A percentile compares a stretch with the other conserved stretches of the same genome.
Evolutionary conservation across 2,113 vertebrate species (phyloP).

Genomic region (Myotis yumanensis): DNA sequence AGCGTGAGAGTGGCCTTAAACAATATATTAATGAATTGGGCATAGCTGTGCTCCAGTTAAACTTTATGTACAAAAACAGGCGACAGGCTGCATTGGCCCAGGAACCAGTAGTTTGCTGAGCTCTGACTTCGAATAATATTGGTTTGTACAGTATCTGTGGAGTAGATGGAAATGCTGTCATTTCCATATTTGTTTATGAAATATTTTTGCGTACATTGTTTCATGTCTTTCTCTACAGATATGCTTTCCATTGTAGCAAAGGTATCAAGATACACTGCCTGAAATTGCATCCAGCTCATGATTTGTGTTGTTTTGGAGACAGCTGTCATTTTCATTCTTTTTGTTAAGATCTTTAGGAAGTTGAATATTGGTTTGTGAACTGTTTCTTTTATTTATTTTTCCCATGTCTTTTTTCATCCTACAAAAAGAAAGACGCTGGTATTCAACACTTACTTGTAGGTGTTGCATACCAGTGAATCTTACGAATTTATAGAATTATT

Average conservation of each 20-base stretch:
- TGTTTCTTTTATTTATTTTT: not conserved
- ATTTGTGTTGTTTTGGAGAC: not conserved
- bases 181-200: not conserved
- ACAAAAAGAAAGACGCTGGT: not conserved
- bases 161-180: not conserved
- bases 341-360: not conserved
- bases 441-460: not conserved
- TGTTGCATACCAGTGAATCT: not conserved
- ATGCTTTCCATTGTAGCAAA: not conserved
- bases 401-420: not conserved
- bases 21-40: not conserved
- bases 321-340: not conserved
- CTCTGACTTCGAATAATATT: not conserved
- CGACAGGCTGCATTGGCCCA: not conserved
- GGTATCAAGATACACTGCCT: not conserved
- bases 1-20: not conserved
- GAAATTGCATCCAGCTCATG: not conserved
- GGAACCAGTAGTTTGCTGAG: not conserved
- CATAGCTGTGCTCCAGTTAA: not conserved
- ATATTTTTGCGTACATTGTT: not conserved
- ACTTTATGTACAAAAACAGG: not conserved
- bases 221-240: not conserved
- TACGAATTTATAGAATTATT: constrained; percentile 8
- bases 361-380: not conserved
- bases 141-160: not conserved